Base-by-base conservation (phyloP, 2,113 vertebrate species). In the Pteronura brasiliensis region DNA sequence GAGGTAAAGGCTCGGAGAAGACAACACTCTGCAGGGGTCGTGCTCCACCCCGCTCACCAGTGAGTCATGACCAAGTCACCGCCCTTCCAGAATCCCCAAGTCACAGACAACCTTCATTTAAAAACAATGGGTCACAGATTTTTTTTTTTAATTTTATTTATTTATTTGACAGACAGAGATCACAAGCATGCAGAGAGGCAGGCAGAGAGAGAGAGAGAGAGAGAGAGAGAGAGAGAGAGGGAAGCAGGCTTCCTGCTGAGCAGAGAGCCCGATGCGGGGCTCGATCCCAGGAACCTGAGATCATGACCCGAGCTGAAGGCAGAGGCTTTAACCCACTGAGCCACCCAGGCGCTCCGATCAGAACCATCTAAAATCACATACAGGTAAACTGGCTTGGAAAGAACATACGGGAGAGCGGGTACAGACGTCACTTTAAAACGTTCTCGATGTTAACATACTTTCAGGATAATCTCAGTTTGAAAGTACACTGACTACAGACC, bases 81-180 rank as follows among this genome's bases (percentile, higher is more conserved):
- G 47, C 34, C 76, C 49, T 95, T 91, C 85, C 88, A 95, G 72
- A 95, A 83, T 29, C 27, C 34, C 81, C 83, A 85, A 72, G 47
- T 44, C 77, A 87, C 39, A 55, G 65, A 65, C 72, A 17, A 93
- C 34, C 80, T 88, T 82, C 39, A 55, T 8, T 86, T 65, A 29
- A 74, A 88, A 87, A 87, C 49, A 77, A 95, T 17, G 44, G 74
- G 63, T 34, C 63, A 91, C 12, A 95, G 87, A 59, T 63, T 88
- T 86, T 87, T 91, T 94, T 97, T 83, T 80, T n/a, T n/a, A n/a
- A n/a, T n/a, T n/a, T n/a, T n/a, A n/a, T n/a, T n/a, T n/a, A n/a
- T n/a, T n/a, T n/a, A n/a, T n/a, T n/a, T n/a, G n/a, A n/a, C n/a
- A n/a, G n/a, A n/a, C n/a, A n/a, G n/a, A n/a, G n/a, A n/a, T n/a